Base-by-base conservation (phyloP, 1,140 invertebrate genomes). In the Leptonema lineaticorne region DNA sequence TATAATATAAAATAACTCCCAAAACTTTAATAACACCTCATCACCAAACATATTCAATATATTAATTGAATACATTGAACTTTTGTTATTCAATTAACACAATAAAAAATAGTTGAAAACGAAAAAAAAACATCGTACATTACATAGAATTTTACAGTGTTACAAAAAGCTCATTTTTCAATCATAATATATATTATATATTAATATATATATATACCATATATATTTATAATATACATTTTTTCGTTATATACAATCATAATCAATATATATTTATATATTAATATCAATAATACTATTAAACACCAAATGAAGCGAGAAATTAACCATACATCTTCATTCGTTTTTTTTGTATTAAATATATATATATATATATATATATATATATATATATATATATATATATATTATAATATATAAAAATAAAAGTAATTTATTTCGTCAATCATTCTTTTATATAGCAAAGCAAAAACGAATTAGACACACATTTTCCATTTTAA, bases 291-390 rank as follows among this genome's bases (percentile, higher is more conserved):
- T 41, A 4, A 41, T 24, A 22, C 14, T 14, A 53, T 53, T 24
- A 26, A 53, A 53, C 50, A 53, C 50, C 50, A 53, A 53, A 53
- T 53, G 22, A 53, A 53, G 50, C 50, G 27, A 53, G 22, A 53
- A 53, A 26, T 53, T 22, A 8, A 53, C 22, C 5, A 14, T 26
- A 18, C 1, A 22, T 26, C 37, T 22, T 26, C 50, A 53, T 24
- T 14, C n/a, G 24, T 24, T 26, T 53, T 48, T 9, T 53, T n/a
- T n/a, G n/a, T n/a, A n/a, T n/a, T n/a, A n/a, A n/a, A n/a, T n/a
- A n/a, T n/a, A n/a, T n/a, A n/a, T n/a, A n/a, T n/a, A n/a, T n/a
- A n/a, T n/a, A n/a, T n/a, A n/a, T n/a, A n/a, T n/a, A n/a, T n/a
- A n/a, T n/a, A n/a, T n/a, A n/a, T n/a, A n/a, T n/a, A n/a, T n/a